phyloP scores from a whole-genome alignment of 2,888 invertebrate species.

The Ypsolopha scabrella region DNA sequence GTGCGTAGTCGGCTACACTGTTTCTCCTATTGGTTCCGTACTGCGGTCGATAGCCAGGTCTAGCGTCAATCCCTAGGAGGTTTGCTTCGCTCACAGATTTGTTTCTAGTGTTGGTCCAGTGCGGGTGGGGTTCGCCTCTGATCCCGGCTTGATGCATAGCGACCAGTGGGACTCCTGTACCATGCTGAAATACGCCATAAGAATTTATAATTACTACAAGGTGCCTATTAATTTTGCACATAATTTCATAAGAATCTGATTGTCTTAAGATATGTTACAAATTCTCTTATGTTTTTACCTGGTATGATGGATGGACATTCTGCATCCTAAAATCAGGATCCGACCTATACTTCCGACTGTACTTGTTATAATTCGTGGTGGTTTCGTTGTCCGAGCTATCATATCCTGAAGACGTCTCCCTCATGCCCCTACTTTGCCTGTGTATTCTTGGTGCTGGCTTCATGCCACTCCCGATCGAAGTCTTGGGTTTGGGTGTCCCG shows the following conservation, averaged over 20 bases:
- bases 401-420: conserved; percentile 92
- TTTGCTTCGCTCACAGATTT: conserved; percentile 91
- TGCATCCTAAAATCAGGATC: conserved; percentile 88
- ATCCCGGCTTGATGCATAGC: conserved; percentile 80
- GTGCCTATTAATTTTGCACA: neutral
- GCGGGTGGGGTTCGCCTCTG: conserved; percentile 66
- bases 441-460: conserved; percentile 69
- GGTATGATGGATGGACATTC: conserved; percentile 69
- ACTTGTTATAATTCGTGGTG: conserved; percentile 70
- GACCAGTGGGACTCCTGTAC: conserved; percentile 71
- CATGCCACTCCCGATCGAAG: conserved; percentile 64
- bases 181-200: conserved; percentile 23
- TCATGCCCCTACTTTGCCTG: conserved; percentile 72
- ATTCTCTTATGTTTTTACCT: conserved; percentile 32
- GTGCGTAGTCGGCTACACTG: conserved; percentile 71
- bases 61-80: conserved; percentile 73
- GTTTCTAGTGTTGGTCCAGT: conserved; percentile 54
- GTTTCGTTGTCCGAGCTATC: conserved; percentile 91
- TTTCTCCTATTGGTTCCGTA: conserved; percentile 60
- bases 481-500: conserved; percentile 72
- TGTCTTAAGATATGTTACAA: neutral
- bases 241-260: neutral
- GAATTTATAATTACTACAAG: neutral
- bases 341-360: conserved; percentile 82
- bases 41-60: conserved; percentile 50